phyloP scores from a whole-genome alignment of 2,797 vertebrate species.

The Centropyge bicolor region DNA sequence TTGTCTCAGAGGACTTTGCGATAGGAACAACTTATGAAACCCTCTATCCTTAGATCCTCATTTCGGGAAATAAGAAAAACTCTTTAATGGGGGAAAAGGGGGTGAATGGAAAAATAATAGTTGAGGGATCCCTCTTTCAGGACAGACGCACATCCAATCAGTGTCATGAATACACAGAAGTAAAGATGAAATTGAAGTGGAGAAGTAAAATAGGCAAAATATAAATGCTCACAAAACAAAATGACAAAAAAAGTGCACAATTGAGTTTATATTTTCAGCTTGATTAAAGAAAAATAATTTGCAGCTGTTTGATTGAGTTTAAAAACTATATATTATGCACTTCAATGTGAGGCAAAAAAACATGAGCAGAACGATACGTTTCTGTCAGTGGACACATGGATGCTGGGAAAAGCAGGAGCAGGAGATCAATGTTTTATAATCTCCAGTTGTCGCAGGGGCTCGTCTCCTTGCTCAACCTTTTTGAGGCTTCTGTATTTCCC shows the following conservation, averaged over 20 bases:
- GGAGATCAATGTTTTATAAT: slow-evolving; percentile 65
- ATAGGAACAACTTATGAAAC: background rate
- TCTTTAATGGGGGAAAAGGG: background rate
- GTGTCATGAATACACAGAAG: background rate
- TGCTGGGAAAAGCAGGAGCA: slow-evolving; percentile 47
- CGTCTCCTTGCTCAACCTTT: slow-evolving; percentile 46
- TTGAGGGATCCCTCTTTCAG: background rate
- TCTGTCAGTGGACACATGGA: slow-evolving; percentile 14
- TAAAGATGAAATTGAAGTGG: background rate
- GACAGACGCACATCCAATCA: background rate
- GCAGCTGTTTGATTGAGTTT: background rate
- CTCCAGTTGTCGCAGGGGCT: slow-evolving; percentile 48
- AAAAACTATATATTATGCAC: background rate
- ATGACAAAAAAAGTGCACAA: background rate
- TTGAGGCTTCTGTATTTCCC: slow-evolving; percentile 53
- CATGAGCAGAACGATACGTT: background rate
- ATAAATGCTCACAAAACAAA: background rate
- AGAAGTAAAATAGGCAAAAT: background rate
- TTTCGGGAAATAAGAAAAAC: background rate
- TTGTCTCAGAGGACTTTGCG: background rate
- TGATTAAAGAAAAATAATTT: background rate
- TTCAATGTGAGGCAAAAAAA: background rate
- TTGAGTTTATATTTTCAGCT: background rate
- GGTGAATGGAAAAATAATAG: background rate
- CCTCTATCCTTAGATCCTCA: background rate